These are phyloP conservation scores for Sympetrum striolatum DNA, from an alignment of 2,888 invertebrate species.

Conservation along the genomic window DNA sequence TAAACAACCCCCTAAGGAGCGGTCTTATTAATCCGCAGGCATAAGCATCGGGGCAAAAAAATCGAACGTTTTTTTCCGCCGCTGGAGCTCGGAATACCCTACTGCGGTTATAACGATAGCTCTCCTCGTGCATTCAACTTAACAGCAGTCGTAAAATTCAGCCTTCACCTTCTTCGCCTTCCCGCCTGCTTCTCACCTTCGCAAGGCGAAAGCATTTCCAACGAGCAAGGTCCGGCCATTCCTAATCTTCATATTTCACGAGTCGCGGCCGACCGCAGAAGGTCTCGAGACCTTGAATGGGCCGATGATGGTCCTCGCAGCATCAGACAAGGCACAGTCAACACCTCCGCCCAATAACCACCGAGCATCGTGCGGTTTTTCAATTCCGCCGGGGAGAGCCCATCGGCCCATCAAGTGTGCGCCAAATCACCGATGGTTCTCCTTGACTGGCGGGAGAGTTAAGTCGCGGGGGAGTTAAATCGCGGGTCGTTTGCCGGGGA, in stretches of 20 bases:
- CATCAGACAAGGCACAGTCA: conserved; percentile 23
- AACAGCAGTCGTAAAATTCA: conserved; percentile 24
- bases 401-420: neutral
- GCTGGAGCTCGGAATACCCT: neutral
- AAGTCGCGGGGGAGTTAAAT: neutral
- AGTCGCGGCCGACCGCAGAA: conserved; percentile 31
- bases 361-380: conserved; percentile 21
- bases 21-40: neutral
- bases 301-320: conserved; percentile 4
- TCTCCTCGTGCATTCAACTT: conserved; percentile 20
- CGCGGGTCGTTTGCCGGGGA: neutral
- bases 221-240: neutral
- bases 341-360: conserved; percentile 26
- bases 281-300: conserved; percentile 38
- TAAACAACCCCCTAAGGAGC: neutral
- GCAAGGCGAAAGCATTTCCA: neutral
- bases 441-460: neutral
- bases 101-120: neutral
- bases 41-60: neutral
- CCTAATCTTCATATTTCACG: conserved; percentile 42
- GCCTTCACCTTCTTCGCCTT: neutral
- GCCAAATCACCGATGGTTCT: neutral
- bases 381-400: neutral
- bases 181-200: neutral
- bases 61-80: neutral